phyloP scores from a whole-genome alignment of 2,888 invertebrate genomes.

The Rhopalosiphum nymphaeae region DNA sequence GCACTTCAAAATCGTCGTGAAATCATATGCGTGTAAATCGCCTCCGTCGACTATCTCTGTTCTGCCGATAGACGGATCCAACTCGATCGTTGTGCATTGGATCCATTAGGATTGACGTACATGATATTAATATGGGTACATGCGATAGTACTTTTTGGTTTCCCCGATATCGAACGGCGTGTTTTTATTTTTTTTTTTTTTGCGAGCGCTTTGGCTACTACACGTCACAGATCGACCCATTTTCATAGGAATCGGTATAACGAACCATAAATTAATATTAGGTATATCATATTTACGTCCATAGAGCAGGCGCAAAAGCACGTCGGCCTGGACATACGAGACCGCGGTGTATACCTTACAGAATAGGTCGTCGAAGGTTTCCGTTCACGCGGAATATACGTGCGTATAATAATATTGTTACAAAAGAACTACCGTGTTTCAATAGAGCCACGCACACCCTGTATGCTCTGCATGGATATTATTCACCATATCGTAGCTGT shows the following conservation, averaged over 20 bases:
- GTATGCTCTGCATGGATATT: too few species aligned
- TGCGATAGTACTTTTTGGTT: neutral
- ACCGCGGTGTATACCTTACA: neutral
- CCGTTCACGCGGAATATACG: too few species aligned
- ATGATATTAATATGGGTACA: neutral
- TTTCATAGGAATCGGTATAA: neutral
- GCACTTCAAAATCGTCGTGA: neutral
- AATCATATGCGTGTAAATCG: neutral
- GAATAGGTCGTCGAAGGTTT: too few species aligned
- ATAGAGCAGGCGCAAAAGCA: neutral
- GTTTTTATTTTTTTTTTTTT: too few species aligned
- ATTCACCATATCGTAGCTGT: too few species aligned
- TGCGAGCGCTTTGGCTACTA: neutral
- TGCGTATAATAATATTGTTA: too few species aligned
- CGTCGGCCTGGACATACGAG: neutral
- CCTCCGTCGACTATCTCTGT: neutral
- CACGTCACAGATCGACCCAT: neutral
- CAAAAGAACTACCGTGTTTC: too few species aligned
- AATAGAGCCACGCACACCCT: too few species aligned
- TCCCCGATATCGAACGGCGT: neutral
- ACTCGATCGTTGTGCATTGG: neutral
- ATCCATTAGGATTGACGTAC: neutral
- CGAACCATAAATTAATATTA: neutral
- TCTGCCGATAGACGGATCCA: neutral
- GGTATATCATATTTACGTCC: neutral